Base-by-base conservation (phyloP, 2,797 vertebrate genomes). In the Vultur gryphus region DNA sequence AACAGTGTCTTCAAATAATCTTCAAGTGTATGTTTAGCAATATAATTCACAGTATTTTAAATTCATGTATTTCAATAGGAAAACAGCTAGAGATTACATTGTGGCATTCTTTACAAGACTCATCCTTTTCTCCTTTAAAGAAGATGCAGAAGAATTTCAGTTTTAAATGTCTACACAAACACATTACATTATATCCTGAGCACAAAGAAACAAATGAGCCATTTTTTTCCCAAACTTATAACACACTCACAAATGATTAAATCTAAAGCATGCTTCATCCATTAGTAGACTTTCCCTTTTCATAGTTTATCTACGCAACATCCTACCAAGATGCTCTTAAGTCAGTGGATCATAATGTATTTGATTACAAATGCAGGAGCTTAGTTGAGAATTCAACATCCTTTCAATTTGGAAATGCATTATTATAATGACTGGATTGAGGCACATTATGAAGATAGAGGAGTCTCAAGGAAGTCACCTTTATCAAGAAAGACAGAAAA, bases 401-500 rank as follows among this genome's bases (percentile, higher is more conserved):
- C 58, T 89, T 89, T 93, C 51, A 71, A 52, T 70, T 49, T 92
- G 65, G 43, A 95, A 96, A 78, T 51, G 8, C 20, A 54, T 96
- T 93, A 83, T 91, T 93, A 87, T 80, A 87, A 92, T 88, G 69
- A 78, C 93, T 84, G 72, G 16, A 91, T 87, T 80, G 78, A 86
- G 93, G 54, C 77, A 77, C 16, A 80, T 95, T 94, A 87, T 49
- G 59, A 93, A 87, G 87, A 84, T 3, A 87, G n/a, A 91, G 15
- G 39, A 89, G 37, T 87, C 73, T 93, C 81, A 71, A 35, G 21
- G 26, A 95, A 95, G 90, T 94, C 89, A 94, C 87, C 73, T 93
- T 93, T 92, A 91, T 96, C 80, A 89, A 80, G 73, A 84, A 77
- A 82, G 55, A 73, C 54, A 89, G 84, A 96, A 96, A 95, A 89